Percentiles rank a stretch among this genome's conserved stretches.
phyloP scores from a whole-genome alignment of 2,113 vertebrate genomes.

The Semnornis frantzii region DNA sequence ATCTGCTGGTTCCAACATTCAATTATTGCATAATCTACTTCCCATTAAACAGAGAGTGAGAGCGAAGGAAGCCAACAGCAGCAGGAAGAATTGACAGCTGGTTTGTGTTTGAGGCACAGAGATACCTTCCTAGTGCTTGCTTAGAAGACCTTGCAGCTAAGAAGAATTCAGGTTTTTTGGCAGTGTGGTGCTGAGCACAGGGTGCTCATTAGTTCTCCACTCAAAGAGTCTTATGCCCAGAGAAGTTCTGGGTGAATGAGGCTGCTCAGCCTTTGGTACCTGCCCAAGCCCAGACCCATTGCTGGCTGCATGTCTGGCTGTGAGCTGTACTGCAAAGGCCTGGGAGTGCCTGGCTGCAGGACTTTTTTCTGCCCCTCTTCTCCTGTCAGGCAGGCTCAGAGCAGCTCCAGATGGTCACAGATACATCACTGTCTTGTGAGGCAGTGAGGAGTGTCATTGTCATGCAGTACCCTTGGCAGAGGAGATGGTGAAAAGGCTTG shows the following conservation, averaged over 20 bases:
- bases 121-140: not conserved
- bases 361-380: not conserved
- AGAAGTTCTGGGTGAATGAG: not conserved
- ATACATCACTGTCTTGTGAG: not conserved
- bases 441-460: not conserved
- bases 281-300: not conserved
- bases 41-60: constrained; percentile 33
- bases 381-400: not conserved
- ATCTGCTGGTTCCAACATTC: constrained; percentile 31
- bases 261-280: not conserved
- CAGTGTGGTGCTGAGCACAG: not conserved
- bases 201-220: not conserved
- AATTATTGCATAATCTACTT: constrained; percentile 57
- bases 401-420: not conserved
- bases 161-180: not conserved
- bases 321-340: not conserved
- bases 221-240: not conserved
- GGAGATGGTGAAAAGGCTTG: not conserved
- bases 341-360: not conserved
- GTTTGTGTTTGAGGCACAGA: not conserved
- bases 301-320: rapidly evolving
- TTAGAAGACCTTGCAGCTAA: not conserved
- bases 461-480: not conserved
- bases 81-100: not conserved
- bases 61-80: not conserved